Conservation (phyloP, 2,888 invertebrate species). For the Hypolimnas misippus region DNA sequence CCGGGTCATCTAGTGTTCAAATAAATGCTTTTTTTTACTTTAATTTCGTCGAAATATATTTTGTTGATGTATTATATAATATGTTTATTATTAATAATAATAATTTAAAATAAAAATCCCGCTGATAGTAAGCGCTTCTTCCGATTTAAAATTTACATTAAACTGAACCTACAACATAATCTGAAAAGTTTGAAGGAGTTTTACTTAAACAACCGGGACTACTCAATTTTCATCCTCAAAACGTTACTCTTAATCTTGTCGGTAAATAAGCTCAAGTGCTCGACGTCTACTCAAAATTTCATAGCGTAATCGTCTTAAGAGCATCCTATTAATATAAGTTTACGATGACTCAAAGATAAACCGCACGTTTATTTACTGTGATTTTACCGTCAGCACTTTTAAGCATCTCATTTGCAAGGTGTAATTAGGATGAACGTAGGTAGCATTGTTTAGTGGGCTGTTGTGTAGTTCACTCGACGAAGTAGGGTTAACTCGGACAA, state of each 20-base stretch:
- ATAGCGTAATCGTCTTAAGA: constrained; percentile 35
- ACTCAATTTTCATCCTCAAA: constrained; percentile 27
- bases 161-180: constrained; percentile 9
- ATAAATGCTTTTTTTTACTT: no score
- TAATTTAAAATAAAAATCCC: no score
- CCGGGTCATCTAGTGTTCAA: no score
- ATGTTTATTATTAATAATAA: no score
- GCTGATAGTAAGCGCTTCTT: not conserved
- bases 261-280: constrained; percentile 34
- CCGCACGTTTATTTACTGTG: constrained; percentile 10
- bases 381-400: constrained; percentile 23
- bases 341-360: constrained; percentile 31
- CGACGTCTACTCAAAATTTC: constrained; percentile 34
- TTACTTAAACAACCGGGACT: constrained; percentile 14
- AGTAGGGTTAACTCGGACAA: constrained; percentile 24
- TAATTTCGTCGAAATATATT: no score
- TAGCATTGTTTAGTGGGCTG: not conserved
- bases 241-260: constrained; percentile 31
- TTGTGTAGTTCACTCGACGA: constrained; percentile 8
- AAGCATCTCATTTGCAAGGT: constrained; percentile 22
- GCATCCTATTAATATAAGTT: constrained; percentile 36
- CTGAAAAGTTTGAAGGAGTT: constrained; percentile 17
- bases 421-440: constrained; percentile 18
- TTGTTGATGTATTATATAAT: no score
- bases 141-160: constrained; percentile 9